These are phyloP conservation scores for Columba janthina DNA, from an alignment of 2,113 vertebrate species.

Conservation along the genomic window DNA sequence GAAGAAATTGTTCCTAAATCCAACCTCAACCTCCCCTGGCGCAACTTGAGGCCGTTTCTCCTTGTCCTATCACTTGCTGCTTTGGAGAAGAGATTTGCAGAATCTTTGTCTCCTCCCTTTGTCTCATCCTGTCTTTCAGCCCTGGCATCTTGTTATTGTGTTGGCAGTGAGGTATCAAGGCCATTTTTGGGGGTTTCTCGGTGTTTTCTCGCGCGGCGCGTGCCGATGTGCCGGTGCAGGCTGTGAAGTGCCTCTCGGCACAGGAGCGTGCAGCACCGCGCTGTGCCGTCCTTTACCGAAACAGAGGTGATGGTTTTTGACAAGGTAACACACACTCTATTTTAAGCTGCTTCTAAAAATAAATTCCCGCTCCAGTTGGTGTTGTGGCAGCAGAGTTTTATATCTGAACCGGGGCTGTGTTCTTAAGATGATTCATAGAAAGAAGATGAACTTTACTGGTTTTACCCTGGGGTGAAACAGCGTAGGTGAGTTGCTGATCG, in stretches of 20 bases:
- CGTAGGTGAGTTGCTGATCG: not conserved
- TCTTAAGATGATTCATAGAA: constrained; percentile 42
- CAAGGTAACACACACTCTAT: not conserved
- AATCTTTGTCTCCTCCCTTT: not conserved
- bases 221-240: not conserved
- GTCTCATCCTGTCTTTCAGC: not conserved
- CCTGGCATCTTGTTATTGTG: not conserved
- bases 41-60: too few species aligned
- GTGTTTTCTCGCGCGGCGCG: not conserved
- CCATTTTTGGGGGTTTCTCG: not conserved
- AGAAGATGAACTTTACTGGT: constrained; percentile 14
- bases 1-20: too few species aligned
- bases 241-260: not conserved
- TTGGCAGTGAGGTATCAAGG: not conserved
- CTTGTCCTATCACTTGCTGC: too few species aligned
- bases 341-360: constrained; percentile 48
- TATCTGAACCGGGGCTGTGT: not conserved
- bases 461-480: not conserved
- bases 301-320: not conserved
- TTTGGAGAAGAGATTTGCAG: not conserved
- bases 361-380: not conserved
- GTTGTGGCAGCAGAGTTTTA: not conserved
- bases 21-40: too few species aligned
- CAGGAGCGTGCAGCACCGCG: not conserved
- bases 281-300: not conserved